Percentiles rank a stretch among this genome's conserved stretches.
phyloP scores from a whole-genome alignment of 2,888 invertebrate genomes.

The Zonitis immaculata region DNA sequence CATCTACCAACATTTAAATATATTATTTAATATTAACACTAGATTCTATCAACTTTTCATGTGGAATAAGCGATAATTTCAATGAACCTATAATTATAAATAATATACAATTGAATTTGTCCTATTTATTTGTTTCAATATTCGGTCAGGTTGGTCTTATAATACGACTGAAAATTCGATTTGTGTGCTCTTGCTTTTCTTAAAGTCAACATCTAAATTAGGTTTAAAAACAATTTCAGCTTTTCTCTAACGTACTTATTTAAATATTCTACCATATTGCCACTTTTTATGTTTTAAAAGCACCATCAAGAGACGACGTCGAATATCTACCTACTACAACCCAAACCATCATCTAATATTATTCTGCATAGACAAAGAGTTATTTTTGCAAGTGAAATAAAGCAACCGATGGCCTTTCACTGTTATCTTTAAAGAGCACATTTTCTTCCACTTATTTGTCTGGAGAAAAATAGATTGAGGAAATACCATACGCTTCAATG shows the following conservation, averaged over 20 bases:
- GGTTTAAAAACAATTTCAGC: constrained; percentile 31
- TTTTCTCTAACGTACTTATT: constrained; percentile 25
- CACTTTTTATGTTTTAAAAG: constrained; percentile 26
- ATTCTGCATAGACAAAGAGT: constrained; percentile 29
- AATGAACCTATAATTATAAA: too few relatives aligned
- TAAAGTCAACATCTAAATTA: constrained; percentile 21
- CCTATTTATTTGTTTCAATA: too few relatives aligned
- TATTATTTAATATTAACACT: constrained; percentile 29
- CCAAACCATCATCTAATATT: constrained; percentile 12
- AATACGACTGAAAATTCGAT: neutral
- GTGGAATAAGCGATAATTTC: too few relatives aligned
- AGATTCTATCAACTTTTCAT: constrained; percentile 23
- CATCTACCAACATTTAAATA: constrained; percentile 28
- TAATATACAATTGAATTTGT: too few relatives aligned
- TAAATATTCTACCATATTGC: constrained; percentile 30
- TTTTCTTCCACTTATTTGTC: constrained; percentile 38
- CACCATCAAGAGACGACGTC: constrained; percentile 25
- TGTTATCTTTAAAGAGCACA: constrained; percentile 40
- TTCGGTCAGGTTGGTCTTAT: too few relatives aligned
- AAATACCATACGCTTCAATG: constrained; percentile 30
- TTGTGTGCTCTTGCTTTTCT: neutral
- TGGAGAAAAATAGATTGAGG: constrained; percentile 24
- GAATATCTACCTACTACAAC: neutral
- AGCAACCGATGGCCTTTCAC: constrained; percentile 39
- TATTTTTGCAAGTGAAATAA: constrained; percentile 44